These are phyloP conservation scores for Drosophila antonietae DNA, from an alignment of 2,888 invertebrate genomes.

Conservation along the genomic window DNA sequence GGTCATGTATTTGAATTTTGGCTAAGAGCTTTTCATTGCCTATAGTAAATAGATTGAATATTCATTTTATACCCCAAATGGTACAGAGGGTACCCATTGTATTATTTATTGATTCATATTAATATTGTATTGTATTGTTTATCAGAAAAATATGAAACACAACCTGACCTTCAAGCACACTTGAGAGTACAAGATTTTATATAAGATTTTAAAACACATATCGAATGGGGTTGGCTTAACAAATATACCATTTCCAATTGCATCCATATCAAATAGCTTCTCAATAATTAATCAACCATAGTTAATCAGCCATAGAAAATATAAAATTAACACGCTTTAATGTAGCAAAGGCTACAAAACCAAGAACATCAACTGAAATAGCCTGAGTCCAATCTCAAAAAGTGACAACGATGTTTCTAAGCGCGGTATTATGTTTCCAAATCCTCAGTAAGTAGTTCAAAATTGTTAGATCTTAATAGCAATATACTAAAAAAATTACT, in stretches of 20 bases:
- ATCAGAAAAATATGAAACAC: neutral
- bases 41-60: too few relatives aligned
- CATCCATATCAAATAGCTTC: neutral
- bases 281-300: neutral
- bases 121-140: neutral
- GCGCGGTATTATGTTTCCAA: neutral
- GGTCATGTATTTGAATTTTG: too few relatives aligned
- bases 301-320: neutral
- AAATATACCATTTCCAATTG: neutral
- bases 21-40: too few relatives aligned
- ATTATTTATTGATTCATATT: neutral
- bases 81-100: too few relatives aligned
- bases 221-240: neutral
- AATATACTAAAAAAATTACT: neutral
- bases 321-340: neutral
- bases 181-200: neutral
- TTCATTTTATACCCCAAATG: too few relatives aligned
- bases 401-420: constrained; percentile 7
- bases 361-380: neutral
- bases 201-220: neutral
- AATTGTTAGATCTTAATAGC: neutral
- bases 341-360: constrained; percentile 2
- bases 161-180: neutral
- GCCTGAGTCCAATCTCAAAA: neutral
- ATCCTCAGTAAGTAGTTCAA: constrained; percentile 20